Evolutionary conservation across 2,113 vertebrate genomes (phyloP).

Genomic region (Monarcha castaneiventris): DNA sequence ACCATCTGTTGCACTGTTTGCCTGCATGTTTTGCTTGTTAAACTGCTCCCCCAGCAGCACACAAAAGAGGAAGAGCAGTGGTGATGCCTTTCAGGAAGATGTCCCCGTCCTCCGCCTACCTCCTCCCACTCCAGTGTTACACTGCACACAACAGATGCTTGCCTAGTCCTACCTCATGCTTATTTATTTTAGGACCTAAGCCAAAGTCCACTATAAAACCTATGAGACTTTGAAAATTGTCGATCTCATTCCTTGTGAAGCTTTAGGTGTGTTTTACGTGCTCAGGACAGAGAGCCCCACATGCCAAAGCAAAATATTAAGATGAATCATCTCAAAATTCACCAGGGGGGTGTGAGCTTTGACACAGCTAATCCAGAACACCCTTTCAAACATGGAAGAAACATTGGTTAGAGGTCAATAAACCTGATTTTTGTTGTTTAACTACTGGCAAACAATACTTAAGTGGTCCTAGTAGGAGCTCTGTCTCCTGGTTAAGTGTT

Average conservation of each 20-base stretch:
- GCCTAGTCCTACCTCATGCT: neutral
- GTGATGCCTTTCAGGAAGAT: slow-evolving; percentile 19
- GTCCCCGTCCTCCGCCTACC: neutral
- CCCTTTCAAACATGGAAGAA: neutral
- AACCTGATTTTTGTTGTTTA: neutral
- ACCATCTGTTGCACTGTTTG: slow-evolving; percentile 67
- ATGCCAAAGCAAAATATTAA: neutral
- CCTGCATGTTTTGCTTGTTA: slow-evolving; percentile 62
- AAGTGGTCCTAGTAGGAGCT: rapidly evolving
- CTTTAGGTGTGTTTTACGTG: neutral
- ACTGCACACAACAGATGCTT: neutral
- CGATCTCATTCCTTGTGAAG: neutral
- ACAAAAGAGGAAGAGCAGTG: slow-evolving; percentile 15
- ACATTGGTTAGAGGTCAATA: neutral
- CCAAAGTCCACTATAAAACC: neutral
- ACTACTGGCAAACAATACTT: neutral
- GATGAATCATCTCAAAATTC: neutral
- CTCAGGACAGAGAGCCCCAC: neutral
- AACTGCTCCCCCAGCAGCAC: slow-evolving; percentile 47
- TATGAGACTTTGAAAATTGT: neutral
- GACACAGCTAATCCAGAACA: neutral
- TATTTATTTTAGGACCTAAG: neutral
- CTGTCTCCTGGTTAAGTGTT: neutral
- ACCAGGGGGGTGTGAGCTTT: neutral
- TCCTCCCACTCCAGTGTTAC: neutral